Base-by-base conservation (phyloP, 1,140 invertebrate species). In the Gryon sp. region DNA sequence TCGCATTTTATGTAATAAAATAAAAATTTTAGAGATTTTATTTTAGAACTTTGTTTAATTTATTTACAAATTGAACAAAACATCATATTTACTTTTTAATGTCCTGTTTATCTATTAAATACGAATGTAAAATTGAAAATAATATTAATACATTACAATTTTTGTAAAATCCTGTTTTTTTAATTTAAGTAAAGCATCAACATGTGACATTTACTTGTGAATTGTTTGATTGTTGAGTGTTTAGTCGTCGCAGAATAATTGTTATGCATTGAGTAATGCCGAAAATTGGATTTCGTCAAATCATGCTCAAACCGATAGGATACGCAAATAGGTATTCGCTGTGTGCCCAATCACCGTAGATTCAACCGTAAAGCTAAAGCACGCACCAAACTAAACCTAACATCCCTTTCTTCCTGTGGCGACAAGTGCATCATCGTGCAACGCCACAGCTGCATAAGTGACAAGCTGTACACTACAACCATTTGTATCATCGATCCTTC, bases 211-310 rank as follows among this genome's bases (percentile, higher is more conserved):
- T n/a, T n/a, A n/a, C n/a, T n/a, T n/a, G 22, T 24, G 22, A 24
- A 24, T 3, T 24, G 22, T 45, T 16, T 59, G 20, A 32, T 24
- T 8, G 2, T 26, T 38, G 14, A 19, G n/a, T n/a, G n/a, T n/a
- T 43, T 53, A 19, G 16, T 24, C 26, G 34, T 38, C 19, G 45
- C 4, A 34, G 48, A 72, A 72, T 72, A 72, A 72, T 72, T 72
- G 40, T 62, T 72, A 60, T 62, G 48, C 55, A 53, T 28, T 48
- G 57, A 62, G 62, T 70, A 55, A 63, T 38, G 46, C 20, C 19
- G 7, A 34, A 63, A 72, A 72, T 63, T 72, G 57, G 16, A 57
- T 72, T 72, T 63, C 50, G 68, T 62, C 41, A 63, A 72, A 36
- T 36, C 55, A 60, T 36, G 55, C 45, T 18, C 53, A 26, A 52